A percentile compares a stretch with the other conserved stretches of the same genome.
These are phyloP conservation scores for Nothocercus julius DNA, from an alignment of 2,113 vertebrate genomes.

Conservation along the genomic window DNA sequence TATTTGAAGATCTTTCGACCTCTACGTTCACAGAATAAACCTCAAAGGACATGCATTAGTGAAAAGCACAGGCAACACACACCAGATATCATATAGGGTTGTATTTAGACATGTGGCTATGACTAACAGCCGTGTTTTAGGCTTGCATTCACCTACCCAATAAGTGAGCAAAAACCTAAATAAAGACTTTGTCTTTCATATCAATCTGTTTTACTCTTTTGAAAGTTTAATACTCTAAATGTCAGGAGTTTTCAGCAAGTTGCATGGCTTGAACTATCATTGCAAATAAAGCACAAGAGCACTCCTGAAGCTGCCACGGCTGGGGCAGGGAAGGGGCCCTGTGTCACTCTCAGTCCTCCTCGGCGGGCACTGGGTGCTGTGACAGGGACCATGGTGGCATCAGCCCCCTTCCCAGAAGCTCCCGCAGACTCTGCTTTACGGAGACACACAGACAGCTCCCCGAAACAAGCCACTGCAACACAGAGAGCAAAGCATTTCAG, in stretches of 20 bases:
- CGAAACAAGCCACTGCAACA: not conserved
- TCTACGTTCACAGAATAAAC: not conserved
- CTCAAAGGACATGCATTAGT: not conserved
- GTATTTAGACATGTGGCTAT: not conserved
- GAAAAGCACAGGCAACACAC: slow-evolving; percentile 12
- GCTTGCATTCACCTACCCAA: not conserved
- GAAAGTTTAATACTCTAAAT: not conserved
- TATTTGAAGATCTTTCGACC: slow-evolving; percentile 27
- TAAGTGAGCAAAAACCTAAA: not conserved
- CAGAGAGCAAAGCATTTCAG: not conserved
- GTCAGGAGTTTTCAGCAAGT: not conserved
- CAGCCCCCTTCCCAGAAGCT: not conserved
- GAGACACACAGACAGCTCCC: not conserved
- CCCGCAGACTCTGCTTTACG: not conserved
- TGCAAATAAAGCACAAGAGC: not conserved
- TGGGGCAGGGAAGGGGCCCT: not conserved
- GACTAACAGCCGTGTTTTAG: not conserved
- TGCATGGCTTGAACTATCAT: not conserved
- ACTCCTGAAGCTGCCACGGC: not conserved
- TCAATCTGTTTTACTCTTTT: not conserved
- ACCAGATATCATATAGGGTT: not conserved
- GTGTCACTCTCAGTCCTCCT: not conserved
- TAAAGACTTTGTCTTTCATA: not conserved
- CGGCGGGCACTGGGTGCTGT: not conserved
- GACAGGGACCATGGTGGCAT: not conserved